Base-by-base conservation (phyloP, 2,797 vertebrate species). In the Peromyscus attwateri region DNA sequence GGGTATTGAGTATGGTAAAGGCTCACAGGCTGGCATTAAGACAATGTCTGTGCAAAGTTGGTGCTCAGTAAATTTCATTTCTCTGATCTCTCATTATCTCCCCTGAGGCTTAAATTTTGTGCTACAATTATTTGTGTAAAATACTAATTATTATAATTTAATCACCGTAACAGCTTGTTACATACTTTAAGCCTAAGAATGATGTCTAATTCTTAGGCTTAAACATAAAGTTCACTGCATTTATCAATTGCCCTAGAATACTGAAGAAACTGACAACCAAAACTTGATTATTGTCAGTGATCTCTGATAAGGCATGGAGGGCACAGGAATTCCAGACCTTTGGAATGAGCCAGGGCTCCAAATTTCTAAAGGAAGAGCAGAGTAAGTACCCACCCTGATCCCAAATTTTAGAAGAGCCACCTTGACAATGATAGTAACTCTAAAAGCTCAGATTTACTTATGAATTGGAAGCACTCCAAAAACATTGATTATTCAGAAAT, bases 141-240 rank as follows among this genome's bases (percentile, higher is more conserved):
- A 92, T 92, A 84, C 29, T 92, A 95, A 94, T 96, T 94, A 97
- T 96, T 95, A 29, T 94, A 87, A 81, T 97, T 84, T 84, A 96
- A 93, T n/a, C 29, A 68, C 31, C 64, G 3, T 84, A 91, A 87
- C 73, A 97, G 64, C 80, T 97, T 96, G 82, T 90, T 95, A 70
- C 62, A 91, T 82, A 84, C 89, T 94, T 95, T 70, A 91, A 97
- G 88, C 43, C 1, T 95, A 94, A 95, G 80, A 92, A 84, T 81
- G 93, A 83, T 95, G 64, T 57, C 31, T 82, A 43, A 83, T 94
- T 94, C 92, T 89, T 90, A 60, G 91, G 49, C 70, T 93, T 95
- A 91, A 94, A 84, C 83, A 89, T 92, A 80, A 95, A 97, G 52
- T 92, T 95, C n/a, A 85, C n/a, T 92, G 75, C 17, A 73, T 94